phyloP scores from a whole-genome alignment of 2,888 invertebrate species.

The Venustoraphidia nigricollis region DNA sequence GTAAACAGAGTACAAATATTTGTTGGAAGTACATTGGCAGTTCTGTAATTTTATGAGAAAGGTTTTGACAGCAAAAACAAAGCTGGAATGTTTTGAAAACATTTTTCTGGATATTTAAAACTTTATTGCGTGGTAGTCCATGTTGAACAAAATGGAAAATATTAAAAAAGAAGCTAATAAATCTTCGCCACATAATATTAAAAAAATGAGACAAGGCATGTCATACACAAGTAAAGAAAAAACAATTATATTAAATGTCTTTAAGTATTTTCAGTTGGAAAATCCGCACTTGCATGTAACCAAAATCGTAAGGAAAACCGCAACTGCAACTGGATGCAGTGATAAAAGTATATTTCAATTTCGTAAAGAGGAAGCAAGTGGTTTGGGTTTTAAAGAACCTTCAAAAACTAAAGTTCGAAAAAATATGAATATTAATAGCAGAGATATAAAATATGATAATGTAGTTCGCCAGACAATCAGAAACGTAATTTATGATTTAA shows the following conservation, averaged over 20 bases:
- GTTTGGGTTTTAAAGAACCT: conserved; percentile 25
- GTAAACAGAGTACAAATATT: too few species aligned
- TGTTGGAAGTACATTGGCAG: too few species aligned
- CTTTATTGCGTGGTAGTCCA: too few species aligned
- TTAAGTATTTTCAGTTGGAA: conserved; percentile 24
- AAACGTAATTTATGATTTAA: conserved; percentile 24
- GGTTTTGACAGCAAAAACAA: too few species aligned
- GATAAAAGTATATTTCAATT: conserved; percentile 28
- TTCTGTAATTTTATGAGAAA: too few species aligned
- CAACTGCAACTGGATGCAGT: conserved; percentile 27
- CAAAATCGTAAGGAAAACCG: conserved; percentile 23
- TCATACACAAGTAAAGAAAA: conserved; percentile 27
- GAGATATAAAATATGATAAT: conserved; percentile 25
- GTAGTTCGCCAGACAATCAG: conserved; percentile 23
- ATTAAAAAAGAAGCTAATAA: too few species aligned
- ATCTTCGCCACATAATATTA: conserved; percentile 15
- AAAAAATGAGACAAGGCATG: conserved; percentile 29
- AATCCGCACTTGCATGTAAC: conserved; percentile 24
- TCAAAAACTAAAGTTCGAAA: conserved; percentile 25
- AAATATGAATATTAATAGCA: conserved; percentile 25
- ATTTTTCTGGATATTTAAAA: too few species aligned
- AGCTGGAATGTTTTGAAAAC: too few species aligned
- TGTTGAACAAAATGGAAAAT: too few species aligned
- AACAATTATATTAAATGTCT: conserved; percentile 27
- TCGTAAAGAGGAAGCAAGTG: conserved; percentile 26